These are phyloP conservation scores for Psittacula echo DNA, from an alignment of 2,797 vertebrate species.

Conservation along the genomic window DNA sequence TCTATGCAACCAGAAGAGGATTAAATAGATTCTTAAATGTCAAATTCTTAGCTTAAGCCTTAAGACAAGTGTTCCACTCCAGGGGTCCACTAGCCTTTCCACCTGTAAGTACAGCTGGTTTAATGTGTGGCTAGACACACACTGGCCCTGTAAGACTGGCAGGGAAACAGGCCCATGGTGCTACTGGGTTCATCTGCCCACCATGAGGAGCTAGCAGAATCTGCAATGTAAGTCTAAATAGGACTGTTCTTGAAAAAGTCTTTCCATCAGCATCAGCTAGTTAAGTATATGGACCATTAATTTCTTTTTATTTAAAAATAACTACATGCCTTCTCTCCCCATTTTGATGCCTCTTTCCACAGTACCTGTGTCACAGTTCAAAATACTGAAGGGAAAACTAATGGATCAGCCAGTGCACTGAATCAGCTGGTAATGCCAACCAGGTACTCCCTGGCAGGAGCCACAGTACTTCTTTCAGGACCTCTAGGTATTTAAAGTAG, in stretches of 20 bases:
- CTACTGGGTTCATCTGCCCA: not conserved
- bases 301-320: not conserved
- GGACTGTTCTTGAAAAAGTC: rapidly evolving
- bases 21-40: not conserved
- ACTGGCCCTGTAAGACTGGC: rapidly evolving
- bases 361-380: not conserved
- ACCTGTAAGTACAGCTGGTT: not conserved
- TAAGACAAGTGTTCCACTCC: not conserved
- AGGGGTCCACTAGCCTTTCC: not conserved
- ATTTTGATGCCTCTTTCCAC: not conserved
- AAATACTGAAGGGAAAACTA: not conserved
- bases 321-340: not conserved
- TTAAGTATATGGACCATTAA: too few species aligned
- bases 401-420: not conserved
- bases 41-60: not conserved
- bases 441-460: not conserved
- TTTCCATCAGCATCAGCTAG: not conserved
- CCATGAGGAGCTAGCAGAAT: not conserved
- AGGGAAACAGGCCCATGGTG: not conserved
- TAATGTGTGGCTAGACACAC: rapidly evolving
- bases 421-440: not conserved
- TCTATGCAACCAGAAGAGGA: not conserved
- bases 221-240: not conserved
- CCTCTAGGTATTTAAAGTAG: not conserved
- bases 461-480: not conserved